phyloP scores from a whole-genome alignment of 2,797 vertebrate genomes.

The Halcyon chelicuti region DNA sequence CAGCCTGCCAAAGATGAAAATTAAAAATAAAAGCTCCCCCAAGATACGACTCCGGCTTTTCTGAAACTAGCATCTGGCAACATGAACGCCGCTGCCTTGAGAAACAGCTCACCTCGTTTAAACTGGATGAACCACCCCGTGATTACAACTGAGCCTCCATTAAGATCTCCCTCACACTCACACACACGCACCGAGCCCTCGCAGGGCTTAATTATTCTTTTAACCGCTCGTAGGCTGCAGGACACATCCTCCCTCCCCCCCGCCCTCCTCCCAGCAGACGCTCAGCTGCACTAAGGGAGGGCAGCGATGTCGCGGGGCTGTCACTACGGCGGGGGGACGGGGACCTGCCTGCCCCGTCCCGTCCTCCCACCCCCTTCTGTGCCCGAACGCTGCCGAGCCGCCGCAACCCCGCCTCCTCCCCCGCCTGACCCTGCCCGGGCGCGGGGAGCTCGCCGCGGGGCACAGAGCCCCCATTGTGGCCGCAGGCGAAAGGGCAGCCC shows the following conservation, averaged over 20 bases:
- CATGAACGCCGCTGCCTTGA: not conserved
- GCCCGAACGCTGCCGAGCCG: not conserved
- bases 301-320: not conserved
- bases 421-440: not conserved
- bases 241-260: not conserved
- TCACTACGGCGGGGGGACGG: not conserved
- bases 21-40: not conserved
- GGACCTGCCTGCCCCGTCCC: not conserved
- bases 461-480: conserved; percentile 10
- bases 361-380: not conserved
- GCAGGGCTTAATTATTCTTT: not conserved
- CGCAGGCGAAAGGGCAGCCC: not conserved
- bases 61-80: not conserved
- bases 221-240: not conserved
- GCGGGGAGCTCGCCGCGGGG: not conserved
- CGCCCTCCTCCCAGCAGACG: not conserved
- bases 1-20: not conserved
- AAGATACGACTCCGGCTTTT: not conserved
- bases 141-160: conserved; percentile 8
- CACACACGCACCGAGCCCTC: not conserved
- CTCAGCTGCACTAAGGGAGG: not conserved
- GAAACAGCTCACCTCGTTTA: conserved; percentile 13
- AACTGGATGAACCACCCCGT: conserved; percentile 30
- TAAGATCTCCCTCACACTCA: not conserved
- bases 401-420: not conserved